Evolutionary conservation across 2,113 vertebrate genomes (phyloP), one percentile per base, ranked within the genome.

Genomic region (Cavia porcellus): DNA sequence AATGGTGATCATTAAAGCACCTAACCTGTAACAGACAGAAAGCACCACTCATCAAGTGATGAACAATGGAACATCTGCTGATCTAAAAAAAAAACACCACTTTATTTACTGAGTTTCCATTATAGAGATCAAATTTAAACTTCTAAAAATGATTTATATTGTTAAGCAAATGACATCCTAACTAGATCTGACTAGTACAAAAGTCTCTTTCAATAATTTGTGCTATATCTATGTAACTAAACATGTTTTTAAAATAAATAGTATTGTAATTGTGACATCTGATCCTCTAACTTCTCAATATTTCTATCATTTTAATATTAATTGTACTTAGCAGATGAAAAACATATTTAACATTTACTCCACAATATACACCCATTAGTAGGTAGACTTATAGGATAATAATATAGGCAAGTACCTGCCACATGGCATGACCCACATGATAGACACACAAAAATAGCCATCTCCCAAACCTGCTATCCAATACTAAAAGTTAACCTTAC

Each of bases 1-100:
- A 91, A 99, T 98, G 22, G 99, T 99, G 98, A 99, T 99, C 99
- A 99, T 99, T 98, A 99, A 98, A 97, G 99, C 99, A 20, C 99
- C 99, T 86, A 99, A 97, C 97, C 99, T 99, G 98, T 24, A 61
- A 85, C 1, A 94, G 0, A 79, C 94, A 96, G 88, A 98, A 97
- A 75, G 45, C 84, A 97, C 9, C 96, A 52, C 82, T 96, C 93
- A 11, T 92, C 89, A 92, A 42, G 14, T 84, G 35, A 11, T 6
- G 68, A 86, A 89, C 13, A 52, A 25, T 1, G 70, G 22, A 59
- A 74, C 74, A 64, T 25, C n/a, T 42, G 25, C 22, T 5, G 88
- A 91, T 20, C 74, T 85, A 45, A 68, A 57, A 85, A 81, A 55
- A 55, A 52, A 55, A 17, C 52, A 80, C 20, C 15, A 86, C 5